Percentiles rank a stretch among this genome's conserved stretches.
phyloP scores from a whole-genome alignment of 2,113 vertebrate species.

The Phalacrocorax aristotelis region DNA sequence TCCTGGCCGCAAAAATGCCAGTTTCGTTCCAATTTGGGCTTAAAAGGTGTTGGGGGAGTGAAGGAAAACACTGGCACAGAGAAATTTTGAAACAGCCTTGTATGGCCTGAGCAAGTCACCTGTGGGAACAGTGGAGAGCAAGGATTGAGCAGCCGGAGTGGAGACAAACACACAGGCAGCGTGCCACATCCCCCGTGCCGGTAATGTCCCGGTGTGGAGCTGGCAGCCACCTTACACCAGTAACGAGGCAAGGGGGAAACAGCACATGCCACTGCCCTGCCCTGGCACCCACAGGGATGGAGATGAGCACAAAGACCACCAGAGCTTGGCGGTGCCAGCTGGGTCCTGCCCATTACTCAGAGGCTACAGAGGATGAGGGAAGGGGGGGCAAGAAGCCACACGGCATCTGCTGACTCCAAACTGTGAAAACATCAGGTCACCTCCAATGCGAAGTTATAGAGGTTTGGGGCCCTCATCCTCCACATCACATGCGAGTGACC shows the following conservation, averaged over 20 bases:
- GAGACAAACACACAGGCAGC: neutral
- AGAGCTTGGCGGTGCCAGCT: neutral
- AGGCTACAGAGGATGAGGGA: accelerated
- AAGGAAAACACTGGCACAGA: neutral
- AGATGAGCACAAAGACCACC: accelerated
- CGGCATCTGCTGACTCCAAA: neutral
- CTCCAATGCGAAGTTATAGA: accelerated
- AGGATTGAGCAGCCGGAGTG: accelerated
- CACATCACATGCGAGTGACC: neutral
- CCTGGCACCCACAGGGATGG: accelerated
- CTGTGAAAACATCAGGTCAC: neutral
- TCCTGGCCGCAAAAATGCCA: neutral
- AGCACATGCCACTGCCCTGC: neutral
- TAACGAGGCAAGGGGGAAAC: accelerated
- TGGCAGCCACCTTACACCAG: accelerated
- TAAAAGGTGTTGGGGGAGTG: neutral
- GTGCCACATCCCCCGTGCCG: accelerated
- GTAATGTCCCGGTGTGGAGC: accelerated
- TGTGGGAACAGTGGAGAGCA: accelerated
- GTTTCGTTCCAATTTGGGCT: neutral
- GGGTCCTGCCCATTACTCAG: neutral
- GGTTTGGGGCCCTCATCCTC: neutral
- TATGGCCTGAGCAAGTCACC: accelerated
- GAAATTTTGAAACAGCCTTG: neutral
- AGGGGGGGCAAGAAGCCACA: accelerated